Evolutionary conservation across 92 coral and sea anemone species (phyloP).

Genomic region (Porites rus): DNA sequence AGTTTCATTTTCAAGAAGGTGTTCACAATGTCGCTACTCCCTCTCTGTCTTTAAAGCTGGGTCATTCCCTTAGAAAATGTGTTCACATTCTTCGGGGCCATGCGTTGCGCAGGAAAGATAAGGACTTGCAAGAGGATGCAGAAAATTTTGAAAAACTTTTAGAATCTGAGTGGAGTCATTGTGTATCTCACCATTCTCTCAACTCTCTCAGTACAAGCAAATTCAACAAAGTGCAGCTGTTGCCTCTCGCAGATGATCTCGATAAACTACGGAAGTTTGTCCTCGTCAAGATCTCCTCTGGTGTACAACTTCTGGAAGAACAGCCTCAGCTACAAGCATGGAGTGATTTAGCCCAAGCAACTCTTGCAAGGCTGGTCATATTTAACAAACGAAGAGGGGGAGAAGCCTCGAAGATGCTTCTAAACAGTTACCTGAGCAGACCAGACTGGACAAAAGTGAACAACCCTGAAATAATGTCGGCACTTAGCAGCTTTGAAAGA

Average conservation of each 20-base stretch:
- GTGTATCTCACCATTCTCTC: constrained; percentile 54
- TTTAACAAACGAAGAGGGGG: constrained; percentile 64
- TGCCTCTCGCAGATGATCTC: constrained; percentile 48
- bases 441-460: constrained; percentile 47
- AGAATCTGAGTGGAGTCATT: constrained; percentile 46
- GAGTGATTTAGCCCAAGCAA: constrained; percentile 31
- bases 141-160: constrained; percentile 35
- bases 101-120: constrained; percentile 39
- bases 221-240: constrained; percentile 43
- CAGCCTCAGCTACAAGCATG: constrained; percentile 26
- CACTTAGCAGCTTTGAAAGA: constrained; percentile 8
- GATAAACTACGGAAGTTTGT: constrained; percentile 29
- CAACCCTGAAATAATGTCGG: constrained; percentile 1
- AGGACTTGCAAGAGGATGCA: constrained; percentile 22
- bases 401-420: constrained; percentile 48
- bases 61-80: constrained; percentile 45
- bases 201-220: neutral
- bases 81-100: constrained; percentile 30
- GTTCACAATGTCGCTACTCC: constrained; percentile 38
- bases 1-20: constrained; percentile 29
- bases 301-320: neutral
- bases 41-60: constrained; percentile 46
- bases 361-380: constrained; percentile 22
- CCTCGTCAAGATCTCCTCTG: constrained; percentile 12
- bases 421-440: constrained; percentile 3